A percentile compares a stretch with the other conserved stretches of the same genome.
Conservation (phyloP, 2,113 vertebrate species). For the Fulica atra region DNA sequence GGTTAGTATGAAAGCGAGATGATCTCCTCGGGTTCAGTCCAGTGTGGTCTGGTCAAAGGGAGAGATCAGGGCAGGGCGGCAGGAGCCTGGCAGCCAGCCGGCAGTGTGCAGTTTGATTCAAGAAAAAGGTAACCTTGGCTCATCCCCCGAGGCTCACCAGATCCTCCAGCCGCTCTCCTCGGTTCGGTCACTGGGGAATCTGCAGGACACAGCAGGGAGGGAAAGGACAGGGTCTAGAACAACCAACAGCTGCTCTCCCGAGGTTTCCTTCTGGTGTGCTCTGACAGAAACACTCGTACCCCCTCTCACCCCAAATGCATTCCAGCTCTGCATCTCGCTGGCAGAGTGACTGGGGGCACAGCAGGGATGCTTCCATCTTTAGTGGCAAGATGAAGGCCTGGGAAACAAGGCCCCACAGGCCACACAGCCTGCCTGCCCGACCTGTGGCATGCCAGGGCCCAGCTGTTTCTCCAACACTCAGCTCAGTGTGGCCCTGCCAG, state of each 20-base stretch:
- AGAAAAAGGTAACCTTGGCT: slow-evolving; percentile 70
- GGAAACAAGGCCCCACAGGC: background rate
- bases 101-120: slow-evolving; percentile 74
- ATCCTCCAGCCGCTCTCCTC: slow-evolving; percentile 76
- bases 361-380: background rate
- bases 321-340: background rate
- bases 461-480: background rate
- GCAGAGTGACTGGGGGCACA: accelerated
- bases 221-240: background rate
- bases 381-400: background rate
- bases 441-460: background rate
- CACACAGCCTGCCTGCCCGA: background rate
- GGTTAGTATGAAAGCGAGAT: slow-evolving; percentile 84
- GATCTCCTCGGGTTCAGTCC: slow-evolving; percentile 74
- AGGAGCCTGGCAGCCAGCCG: slow-evolving; percentile 73
- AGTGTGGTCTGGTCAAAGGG: slow-evolving; percentile 77
- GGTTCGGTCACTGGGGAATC: slow-evolving; percentile 73
- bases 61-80: slow-evolving; percentile 69
- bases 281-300: background rate
- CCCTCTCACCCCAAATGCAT: background rate
- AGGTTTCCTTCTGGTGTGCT: accelerated
- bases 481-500: background rate
- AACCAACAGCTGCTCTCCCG: background rate
- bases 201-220: slow-evolving; percentile 31
- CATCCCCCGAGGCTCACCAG: slow-evolving; percentile 74